phyloP scores from a whole-genome alignment of 2,797 vertebrate species.

The Poeciliopsis infans region DNA sequence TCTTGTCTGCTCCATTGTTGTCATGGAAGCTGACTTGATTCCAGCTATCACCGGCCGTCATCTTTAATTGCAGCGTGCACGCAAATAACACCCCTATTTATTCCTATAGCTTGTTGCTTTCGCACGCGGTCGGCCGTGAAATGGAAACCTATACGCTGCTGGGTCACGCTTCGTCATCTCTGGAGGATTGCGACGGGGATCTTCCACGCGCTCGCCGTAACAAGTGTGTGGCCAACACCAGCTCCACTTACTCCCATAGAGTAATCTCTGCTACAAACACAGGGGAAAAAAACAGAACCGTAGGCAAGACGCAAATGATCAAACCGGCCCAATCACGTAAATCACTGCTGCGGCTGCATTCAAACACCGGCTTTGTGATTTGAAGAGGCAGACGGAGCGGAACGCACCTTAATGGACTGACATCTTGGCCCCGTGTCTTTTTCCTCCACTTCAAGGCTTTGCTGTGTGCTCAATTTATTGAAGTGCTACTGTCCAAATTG shows the following conservation, averaged over 20 bases:
- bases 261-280: background rate
- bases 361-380: slow-evolving; percentile 21
- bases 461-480: slow-evolving; percentile 48
- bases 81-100: slow-evolving; percentile 51
- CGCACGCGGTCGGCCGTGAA: slow-evolving; percentile 47
- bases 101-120: slow-evolving; percentile 47
- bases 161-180: slow-evolving; percentile 28
- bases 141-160: slow-evolving; percentile 44
- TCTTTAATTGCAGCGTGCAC: slow-evolving; percentile 53
- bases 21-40: slow-evolving; percentile 28
- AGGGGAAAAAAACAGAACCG: background rate
- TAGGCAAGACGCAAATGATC: slow-evolving; percentile 6
- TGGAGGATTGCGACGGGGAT: slow-evolving; percentile 17
- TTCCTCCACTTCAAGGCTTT: slow-evolving; percentile 25
- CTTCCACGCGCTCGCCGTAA: slow-evolving; percentile 4
- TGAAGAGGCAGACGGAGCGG: slow-evolving; percentile 19
- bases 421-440: slow-evolving; percentile 40
- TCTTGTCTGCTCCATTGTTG: slow-evolving; percentile 45
- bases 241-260: background rate
- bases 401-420: slow-evolving; percentile 41
- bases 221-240: background rate
- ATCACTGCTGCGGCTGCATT: slow-evolving; percentile 11
- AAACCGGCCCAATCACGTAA: slow-evolving; percentile 27
- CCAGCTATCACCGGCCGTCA: slow-evolving; percentile 35
- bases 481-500: slow-evolving; percentile 64